Evolutionary conservation across 1,140 invertebrate genomes (phyloP).

Genomic region (Pollicipes pollicipes): DNA sequence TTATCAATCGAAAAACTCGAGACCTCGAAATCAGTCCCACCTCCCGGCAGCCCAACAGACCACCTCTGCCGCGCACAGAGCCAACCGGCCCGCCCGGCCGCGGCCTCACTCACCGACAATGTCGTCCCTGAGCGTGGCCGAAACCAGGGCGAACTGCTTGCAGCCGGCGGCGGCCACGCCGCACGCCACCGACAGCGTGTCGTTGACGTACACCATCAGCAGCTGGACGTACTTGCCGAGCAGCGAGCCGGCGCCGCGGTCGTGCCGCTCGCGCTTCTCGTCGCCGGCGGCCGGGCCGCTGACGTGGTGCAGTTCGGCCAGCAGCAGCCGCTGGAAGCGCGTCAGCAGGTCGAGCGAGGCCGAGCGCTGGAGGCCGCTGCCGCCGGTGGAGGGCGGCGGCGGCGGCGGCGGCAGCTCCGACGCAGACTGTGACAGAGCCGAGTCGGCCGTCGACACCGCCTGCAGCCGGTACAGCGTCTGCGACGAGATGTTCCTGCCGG

Average conservation of each 20-base stretch:
- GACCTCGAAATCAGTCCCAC: background rate
- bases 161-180: conserved; percentile 39
- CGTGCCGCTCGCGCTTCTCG: conserved; percentile 14
- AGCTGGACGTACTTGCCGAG: conserved; percentile 54
- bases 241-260: conserved; percentile 44
- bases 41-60: background rate
- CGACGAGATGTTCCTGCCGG: conserved; percentile 28
- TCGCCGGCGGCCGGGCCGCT: conserved; percentile 14
- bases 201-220: conserved; percentile 44
- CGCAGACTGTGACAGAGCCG: background rate
- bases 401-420: background rate
- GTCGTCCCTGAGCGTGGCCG: conserved; percentile 25
- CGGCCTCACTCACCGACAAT: background rate
- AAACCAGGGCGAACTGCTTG: conserved; percentile 41
- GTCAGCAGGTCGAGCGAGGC: conserved; percentile 69
- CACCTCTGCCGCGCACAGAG: background rate
- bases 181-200: conserved; percentile 44
- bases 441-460: conserved; percentile 15
- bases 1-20: too few relatives aligned
- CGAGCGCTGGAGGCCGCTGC: conserved; percentile 19
- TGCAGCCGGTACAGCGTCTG: conserved; percentile 28
- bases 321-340: conserved; percentile 65
- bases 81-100: background rate
- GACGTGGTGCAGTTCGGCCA: conserved; percentile 44
- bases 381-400: background rate